phyloP scores from a whole-genome alignment of 2,888 invertebrate genomes.

The Corythucha ciliata region DNA sequence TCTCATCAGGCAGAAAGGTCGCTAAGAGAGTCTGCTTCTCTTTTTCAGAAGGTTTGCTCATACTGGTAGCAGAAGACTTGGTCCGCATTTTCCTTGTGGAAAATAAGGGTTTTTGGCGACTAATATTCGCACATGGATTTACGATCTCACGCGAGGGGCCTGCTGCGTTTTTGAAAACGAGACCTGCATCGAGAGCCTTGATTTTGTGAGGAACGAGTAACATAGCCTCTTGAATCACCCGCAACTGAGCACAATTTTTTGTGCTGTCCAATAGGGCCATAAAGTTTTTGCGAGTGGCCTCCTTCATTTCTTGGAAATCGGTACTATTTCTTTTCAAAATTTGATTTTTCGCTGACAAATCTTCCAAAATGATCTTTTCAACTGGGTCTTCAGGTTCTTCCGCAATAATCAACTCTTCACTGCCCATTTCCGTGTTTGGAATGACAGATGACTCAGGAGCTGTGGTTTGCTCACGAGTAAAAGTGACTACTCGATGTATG shows the following conservation, averaged over 20 bases:
- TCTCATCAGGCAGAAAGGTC: neutral
- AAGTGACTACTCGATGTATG: constrained; percentile 6
- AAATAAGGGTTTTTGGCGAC: constrained; percentile 4
- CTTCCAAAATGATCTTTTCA: neutral
- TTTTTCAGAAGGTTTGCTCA: constrained; percentile 2
- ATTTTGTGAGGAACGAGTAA: neutral
- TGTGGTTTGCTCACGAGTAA: constrained; percentile 1
- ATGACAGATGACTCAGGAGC: neutral
- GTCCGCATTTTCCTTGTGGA: constrained; percentile 8
- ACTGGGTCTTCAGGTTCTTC: neutral
- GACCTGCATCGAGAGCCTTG: constrained; percentile 1
- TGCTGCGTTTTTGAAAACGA: constrained; percentile 35
- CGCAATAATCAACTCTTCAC: neutral
- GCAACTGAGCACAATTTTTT: constrained; percentile 1
- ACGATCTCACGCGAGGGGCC: constrained; percentile 1
- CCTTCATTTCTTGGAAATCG: neutral
- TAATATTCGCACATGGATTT: neutral
- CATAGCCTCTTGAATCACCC: neutral
- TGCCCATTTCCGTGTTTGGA: constrained; percentile 3
- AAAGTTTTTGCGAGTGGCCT: neutral
- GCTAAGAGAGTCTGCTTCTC: constrained; percentile 1
- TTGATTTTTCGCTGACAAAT: constrained; percentile 7
- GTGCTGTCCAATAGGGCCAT: neutral
- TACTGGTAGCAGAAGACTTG: neutral
- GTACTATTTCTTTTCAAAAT: neutral